These are phyloP conservation scores for Strigops habroptila DNA, from an alignment of 2,113 vertebrate species.

Conservation along the genomic window DNA sequence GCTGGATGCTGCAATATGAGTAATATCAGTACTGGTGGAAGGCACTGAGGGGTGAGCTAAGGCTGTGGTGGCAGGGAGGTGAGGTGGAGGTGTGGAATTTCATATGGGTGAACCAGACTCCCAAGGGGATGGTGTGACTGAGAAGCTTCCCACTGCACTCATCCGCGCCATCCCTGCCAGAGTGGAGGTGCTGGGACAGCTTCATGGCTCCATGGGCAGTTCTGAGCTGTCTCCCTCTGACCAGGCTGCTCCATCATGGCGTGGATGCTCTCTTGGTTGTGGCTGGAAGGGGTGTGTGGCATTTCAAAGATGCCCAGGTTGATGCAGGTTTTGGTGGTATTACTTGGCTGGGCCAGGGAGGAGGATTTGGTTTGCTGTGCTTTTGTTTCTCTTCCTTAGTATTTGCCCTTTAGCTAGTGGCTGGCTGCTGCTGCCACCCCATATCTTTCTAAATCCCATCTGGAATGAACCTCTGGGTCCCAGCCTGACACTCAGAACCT, in stretches of 20 bases:
- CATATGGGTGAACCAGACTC: not conserved
- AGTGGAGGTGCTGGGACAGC: not conserved
- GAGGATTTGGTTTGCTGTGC: not conserved
- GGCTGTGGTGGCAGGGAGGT: not conserved
- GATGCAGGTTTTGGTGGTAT: not conserved
- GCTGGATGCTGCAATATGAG: not conserved
- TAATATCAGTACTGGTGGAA: not conserved
- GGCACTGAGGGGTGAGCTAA: not conserved
- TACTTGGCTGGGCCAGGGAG: not conserved
- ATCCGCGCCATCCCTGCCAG: not conserved
- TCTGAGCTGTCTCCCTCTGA: not conserved
- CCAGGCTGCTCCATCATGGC: not conserved
- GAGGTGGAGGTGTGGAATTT: constrained; percentile 38
- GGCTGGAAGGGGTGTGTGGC: not conserved
- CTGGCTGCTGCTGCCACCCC: not conserved
- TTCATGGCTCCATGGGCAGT: fast-evolving
- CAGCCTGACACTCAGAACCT: not conserved
- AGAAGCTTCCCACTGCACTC: not conserved
- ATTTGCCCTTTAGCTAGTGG: not conserved
- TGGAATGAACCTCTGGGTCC: not conserved
- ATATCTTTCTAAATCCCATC: not conserved
- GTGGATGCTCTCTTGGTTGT: not conserved
- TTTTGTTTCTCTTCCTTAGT: not conserved
- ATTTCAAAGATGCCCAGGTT: not conserved
- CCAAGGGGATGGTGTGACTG: not conserved